Base-by-base conservation (phyloP, 2,888 invertebrate species). In the Ypsolopha scabrella region DNA sequence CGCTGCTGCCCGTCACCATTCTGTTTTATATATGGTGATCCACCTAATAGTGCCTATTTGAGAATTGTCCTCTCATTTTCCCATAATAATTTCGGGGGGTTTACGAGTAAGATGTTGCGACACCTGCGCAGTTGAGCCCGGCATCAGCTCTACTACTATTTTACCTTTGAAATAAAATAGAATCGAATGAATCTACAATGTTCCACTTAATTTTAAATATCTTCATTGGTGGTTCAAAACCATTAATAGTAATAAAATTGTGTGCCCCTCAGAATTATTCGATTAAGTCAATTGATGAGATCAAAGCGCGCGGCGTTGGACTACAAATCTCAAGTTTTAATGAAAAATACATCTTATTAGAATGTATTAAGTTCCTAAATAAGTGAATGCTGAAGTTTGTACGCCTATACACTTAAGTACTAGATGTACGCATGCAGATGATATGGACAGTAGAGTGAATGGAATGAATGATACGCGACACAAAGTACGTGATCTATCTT, bases 211-310 rank as follows among this genome's bases (percentile, higher is more conserved):
- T 58, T 61, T 58, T 51, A 53, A 58, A 66, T 57, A 58, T 65
- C 61, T 65, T 60, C 54, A 62, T 60, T 10, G 38, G 54, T 44
- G 54, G 56, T n/a, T 24, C 24, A 57, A 57, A 58, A 58, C 55
- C 63, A 61, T 58, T 60, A 58, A 57, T 59, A 61, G 51, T 51
- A 50, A 66, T 69, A 65, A 68, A 66, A 63, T 63, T 63, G 67
- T 70, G 68, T 70, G n/a, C 72, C 61, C 36, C 69, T 45, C 45
- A 9, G 68, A 66, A 63, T 62, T 63, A 78, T 75, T 75, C 68
- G 70, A 80, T 80, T 80, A 75, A 69, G 65, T 71, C 76, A 75
- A 79, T 80, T 75, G 75, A 55, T 55, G 55, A 62, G 71, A 69
- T 70, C 67, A 71, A 70, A 71, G 67, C 58, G 60, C 58, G 55